Base-by-base conservation (phyloP, 2,888 invertebrate genomes). In the Rhabditoides inermis region DNA sequence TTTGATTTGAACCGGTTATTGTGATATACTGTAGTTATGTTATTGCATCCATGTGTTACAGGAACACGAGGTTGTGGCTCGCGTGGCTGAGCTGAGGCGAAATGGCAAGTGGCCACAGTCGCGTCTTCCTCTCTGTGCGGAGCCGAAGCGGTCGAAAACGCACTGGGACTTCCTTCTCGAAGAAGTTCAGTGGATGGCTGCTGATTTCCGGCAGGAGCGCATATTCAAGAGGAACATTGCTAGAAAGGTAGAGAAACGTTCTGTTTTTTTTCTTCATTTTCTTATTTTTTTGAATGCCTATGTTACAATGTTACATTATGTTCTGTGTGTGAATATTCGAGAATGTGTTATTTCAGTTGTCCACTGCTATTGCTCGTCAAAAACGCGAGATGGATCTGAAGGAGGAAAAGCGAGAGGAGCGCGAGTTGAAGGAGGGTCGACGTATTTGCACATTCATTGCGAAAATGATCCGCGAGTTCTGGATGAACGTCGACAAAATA, bases 81-180 rank as follows among this genome's bases (percentile, higher is more conserved):
- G 91, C 77, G 87, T 94, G 76, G 84, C 85, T 26, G 91, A 91
- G 80, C 81, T 95, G 70, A 87, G 92, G 77, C 86, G 88, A 75
- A 88, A 90, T 77, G 95, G 94, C 32, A 82, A 94, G 75, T 95
- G 94, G 95, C 85, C 90, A 49, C 88, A 74, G 1, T 62, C 76
- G 23, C 68, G 79, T 22, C 68, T 81, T 39, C 73, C 76, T 3
- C 58, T 65, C 39, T 85, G 90, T 61, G 85, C 88, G 77, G 90
- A 90, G 80, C 89, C 90, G 67, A 84, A 86, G 56, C 83, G 94
- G 60, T 82, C 85, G 49, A 95, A 94, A 81, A 86, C 89, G 27
- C 95, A 98, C 79, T 95, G 95, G 94, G 98, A 98, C 79, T 95
- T 91, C 79, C 81, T 98, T 61, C 81, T 99, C 39, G 95, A 98